A percentile compares a stretch with the other conserved stretches of the same genome.
Conservation (phyloP, 2,888 invertebrate species). For the Disparrhopalites patrizii region DNA sequence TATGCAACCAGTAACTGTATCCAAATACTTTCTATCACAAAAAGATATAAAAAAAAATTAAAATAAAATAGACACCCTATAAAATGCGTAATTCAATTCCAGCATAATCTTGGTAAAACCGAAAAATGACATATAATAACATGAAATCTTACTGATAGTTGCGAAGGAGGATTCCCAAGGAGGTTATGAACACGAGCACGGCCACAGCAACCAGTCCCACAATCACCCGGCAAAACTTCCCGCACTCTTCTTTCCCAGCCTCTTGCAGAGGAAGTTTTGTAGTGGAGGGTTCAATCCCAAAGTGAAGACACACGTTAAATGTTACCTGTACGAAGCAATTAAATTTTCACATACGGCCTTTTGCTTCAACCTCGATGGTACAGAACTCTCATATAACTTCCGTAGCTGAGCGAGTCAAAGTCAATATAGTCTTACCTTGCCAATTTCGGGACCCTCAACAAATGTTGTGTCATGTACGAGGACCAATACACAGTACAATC, state of each 20-base stretch:
- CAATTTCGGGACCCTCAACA: slow-evolving; percentile 21
- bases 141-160: slow-evolving; percentile 3
- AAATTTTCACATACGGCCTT: too few species aligned
- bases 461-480: slow-evolving; percentile 39
- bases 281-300: slow-evolving; percentile 26
- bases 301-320: slow-evolving; percentile 41
- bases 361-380: too few species aligned
- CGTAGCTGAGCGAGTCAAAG: background rate
- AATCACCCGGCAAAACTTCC: background rate
- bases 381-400: background rate
- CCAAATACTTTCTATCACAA: too few species aligned
- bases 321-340: slow-evolving; percentile 29
- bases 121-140: too few species aligned
- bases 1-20: too few species aligned
- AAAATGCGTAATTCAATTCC: background rate
- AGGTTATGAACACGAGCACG: background rate
- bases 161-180: background rate
- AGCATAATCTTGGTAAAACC: too few species aligned
- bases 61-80: background rate
- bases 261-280: background rate
- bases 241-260: slow-evolving; percentile 1
- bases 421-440: slow-evolving; percentile 22
- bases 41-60: background rate
- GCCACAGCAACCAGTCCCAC: background rate
- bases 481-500: slow-evolving; percentile 41